Conservation (phyloP, 2,797 vertebrate species). For the Remorina albescens region DNA sequence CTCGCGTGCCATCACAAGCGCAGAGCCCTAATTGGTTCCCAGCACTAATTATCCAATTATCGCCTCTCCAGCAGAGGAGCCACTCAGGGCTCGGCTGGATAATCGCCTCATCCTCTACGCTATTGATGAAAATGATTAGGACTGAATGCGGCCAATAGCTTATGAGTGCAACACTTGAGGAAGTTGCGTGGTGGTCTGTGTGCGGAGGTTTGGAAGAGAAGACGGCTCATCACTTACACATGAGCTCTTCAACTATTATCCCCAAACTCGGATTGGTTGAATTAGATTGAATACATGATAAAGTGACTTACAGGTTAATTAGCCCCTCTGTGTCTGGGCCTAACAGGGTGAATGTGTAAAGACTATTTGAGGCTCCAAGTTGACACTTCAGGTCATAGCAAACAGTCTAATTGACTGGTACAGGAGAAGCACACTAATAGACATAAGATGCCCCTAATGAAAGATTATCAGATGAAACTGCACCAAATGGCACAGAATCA, state of each 20-base stretch:
- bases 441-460: background rate
- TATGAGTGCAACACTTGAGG: constrained; percentile 62
- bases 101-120: constrained; percentile 61
- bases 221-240: constrained; percentile 39
- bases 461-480: background rate
- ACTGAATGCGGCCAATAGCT: constrained; percentile 62
- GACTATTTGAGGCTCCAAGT: background rate
- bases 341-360: background rate
- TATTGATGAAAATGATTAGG: constrained; percentile 74
- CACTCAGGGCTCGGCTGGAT: constrained; percentile 56
- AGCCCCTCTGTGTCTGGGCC: constrained; percentile 39
- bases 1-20: constrained; percentile 89
- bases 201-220: constrained; percentile 14
- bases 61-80: constrained; percentile 60
- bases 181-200: constrained; percentile 37
- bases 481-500: background rate
- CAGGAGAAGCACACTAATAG: background rate
- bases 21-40: constrained; percentile 84
- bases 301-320: constrained; percentile 65
- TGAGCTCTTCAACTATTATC: constrained; percentile 31
- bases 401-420: background rate
- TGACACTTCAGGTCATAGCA: background rate
- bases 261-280: constrained; percentile 18
- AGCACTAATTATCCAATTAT: constrained; percentile 85
- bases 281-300: constrained; percentile 44